These are phyloP conservation scores for Acronicta psi DNA, from an alignment of 2,888 invertebrate genomes.

Conservation along the genomic window DNA sequence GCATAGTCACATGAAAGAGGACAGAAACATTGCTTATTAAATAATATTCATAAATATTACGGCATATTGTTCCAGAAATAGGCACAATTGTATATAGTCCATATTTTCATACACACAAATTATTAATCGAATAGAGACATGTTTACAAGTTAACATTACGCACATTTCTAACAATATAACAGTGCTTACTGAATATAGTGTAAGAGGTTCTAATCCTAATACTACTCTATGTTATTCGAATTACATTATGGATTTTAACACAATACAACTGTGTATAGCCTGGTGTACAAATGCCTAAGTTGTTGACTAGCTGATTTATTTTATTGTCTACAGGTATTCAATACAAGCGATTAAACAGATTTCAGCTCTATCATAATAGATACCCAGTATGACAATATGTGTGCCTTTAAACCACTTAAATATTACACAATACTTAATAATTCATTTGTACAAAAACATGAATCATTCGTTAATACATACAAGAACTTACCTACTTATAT, in stretches of 20 bases:
- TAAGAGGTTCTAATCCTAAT: conserved; percentile 41
- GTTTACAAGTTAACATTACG: conserved; percentile 37
- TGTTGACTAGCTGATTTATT: conserved; percentile 74
- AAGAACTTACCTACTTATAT: conserved; percentile 65
- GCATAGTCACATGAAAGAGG: conserved; percentile 75
- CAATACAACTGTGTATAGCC: conserved; percentile 54
- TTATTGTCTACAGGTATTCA: conserved; percentile 57
- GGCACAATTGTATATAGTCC: conserved; percentile 58
- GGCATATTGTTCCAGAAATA: conserved; percentile 59
- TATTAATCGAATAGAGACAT: conserved; percentile 47
- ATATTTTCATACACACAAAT: conserved; percentile 62
- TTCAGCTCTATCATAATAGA: conserved; percentile 55
- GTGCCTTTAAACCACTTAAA: conserved; percentile 41
- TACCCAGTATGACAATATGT: conserved; percentile 52
- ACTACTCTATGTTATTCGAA: conserved; percentile 48
- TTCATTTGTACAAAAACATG: conserved; percentile 79
- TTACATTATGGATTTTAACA: conserved; percentile 41
- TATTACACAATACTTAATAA: conserved; percentile 60
- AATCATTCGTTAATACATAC: conserved; percentile 64
- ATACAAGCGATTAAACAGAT: conserved; percentile 56
- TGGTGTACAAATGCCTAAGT: conserved; percentile 65
- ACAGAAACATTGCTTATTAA: conserved; percentile 66
- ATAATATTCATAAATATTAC: conserved; percentile 64
- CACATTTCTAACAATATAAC: conserved; percentile 36
- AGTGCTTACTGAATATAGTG: conserved; percentile 43